A percentile compares a stretch with the other conserved stretches of the same genome.
Evolutionary conservation across 2,797 vertebrate species (phyloP).

Genomic region (Lepidocolaptes lacrymiger): DNA sequence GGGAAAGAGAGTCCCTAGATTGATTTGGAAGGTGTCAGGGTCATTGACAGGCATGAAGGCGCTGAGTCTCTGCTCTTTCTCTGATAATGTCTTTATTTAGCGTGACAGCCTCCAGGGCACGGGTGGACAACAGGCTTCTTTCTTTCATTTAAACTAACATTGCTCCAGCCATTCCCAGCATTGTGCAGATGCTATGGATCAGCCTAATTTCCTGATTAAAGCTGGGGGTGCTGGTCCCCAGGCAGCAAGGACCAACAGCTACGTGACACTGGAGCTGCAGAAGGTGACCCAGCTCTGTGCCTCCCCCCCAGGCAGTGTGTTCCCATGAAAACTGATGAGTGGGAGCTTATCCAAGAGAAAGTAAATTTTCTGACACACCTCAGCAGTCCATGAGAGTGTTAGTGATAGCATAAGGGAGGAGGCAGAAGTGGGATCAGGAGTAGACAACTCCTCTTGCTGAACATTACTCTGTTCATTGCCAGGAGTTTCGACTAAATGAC

Average conservation of each 20-base stretch:
- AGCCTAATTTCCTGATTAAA: not conserved
- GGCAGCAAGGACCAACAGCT: not conserved
- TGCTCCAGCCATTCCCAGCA: conserved; percentile 8
- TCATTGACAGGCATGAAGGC: conserved; percentile 49
- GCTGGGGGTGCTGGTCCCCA: not conserved
- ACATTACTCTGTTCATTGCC: not conserved
- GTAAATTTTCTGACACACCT: not conserved
- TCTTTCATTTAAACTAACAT: not conserved
- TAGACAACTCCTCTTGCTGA: not conserved
- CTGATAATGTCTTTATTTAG: conserved; percentile 57
- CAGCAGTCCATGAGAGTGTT: not conserved
- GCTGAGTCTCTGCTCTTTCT: conserved; percentile 22
- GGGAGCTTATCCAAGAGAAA: not conserved
- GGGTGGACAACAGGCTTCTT: conserved; percentile 32
- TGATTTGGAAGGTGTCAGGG: not conserved
- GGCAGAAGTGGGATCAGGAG: not conserved
- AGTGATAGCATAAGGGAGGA: not conserved
- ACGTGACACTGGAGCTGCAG: not conserved
- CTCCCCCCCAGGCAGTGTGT: not conserved
- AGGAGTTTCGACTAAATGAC: not conserved
- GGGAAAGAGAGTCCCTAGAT: conserved; percentile 38
- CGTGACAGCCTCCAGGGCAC: conserved; percentile 42
- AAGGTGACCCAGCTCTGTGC: not conserved
- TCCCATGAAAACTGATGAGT: not conserved
- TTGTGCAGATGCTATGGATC: conserved; percentile 3